A percentile compares a stretch with the other conserved stretches of the same genome.
phyloP scores from a whole-genome alignment of 2,797 vertebrate species.

The Brotogeris chrysoptera region DNA sequence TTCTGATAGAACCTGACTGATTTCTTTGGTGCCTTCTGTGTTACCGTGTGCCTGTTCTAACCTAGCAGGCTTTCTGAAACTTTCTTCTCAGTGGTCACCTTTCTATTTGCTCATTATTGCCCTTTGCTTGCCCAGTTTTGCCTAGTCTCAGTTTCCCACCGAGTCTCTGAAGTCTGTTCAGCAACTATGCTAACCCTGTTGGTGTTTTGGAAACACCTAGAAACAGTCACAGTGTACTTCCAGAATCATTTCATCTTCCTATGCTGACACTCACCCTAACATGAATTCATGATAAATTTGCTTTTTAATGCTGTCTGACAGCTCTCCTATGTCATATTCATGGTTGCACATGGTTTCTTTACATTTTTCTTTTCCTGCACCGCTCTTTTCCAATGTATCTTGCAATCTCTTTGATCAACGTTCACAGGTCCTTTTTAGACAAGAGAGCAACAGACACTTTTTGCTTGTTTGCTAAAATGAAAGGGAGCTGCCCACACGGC shows the following conservation, averaged over 20 bases:
- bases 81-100: background rate
- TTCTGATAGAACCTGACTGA: background rate
- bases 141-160: background rate
- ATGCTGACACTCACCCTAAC: background rate
- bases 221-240: background rate
- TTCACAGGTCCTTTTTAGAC: background rate
- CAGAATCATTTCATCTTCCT: background rate
- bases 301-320: background rate
- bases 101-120: background rate
- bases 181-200: background rate
- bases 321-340: background rate
- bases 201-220: background rate
- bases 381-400: background rate
- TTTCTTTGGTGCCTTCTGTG: background rate
- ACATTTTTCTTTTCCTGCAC: background rate
- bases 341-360: background rate
- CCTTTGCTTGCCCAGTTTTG: background rate
- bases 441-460: background rate
- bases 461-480: background rate
- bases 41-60: background rate
- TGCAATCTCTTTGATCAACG: background rate
- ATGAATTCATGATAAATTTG: background rate
- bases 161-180: background rate
- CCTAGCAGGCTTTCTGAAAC: background rate
- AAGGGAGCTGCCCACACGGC: background rate